Conservation (phyloP, 2,113 vertebrate genomes). For the Alethe castanea region DNA sequence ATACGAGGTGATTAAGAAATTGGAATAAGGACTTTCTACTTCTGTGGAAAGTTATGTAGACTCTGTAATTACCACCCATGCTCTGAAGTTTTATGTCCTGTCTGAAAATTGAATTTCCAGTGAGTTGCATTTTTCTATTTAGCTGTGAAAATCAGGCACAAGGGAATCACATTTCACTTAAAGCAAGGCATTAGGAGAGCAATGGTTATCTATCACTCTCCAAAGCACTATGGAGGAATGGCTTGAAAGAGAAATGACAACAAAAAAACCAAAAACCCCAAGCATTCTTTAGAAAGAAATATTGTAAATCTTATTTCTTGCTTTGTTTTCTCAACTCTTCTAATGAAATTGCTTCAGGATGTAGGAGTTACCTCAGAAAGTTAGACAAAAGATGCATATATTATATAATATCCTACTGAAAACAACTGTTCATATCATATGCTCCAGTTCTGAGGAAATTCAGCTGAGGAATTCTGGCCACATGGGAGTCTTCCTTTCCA, state of each 20-base stretch:
- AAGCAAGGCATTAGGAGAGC: background rate
- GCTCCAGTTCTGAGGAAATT: background rate
- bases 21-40: background rate
- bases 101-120: constrained; percentile 23
- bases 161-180: constrained; percentile 8
- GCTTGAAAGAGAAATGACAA: background rate
- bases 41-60: background rate
- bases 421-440: background rate
- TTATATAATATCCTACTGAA: background rate
- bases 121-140: constrained; percentile 24
- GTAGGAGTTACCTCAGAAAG: background rate
- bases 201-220: background rate
- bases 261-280: too few relatives aligned
- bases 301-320: background rate
- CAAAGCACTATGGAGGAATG: background rate
- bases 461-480: background rate
- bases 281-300: background rate
- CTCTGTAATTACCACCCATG: background rate
- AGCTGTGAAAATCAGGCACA: constrained; percentile 9
- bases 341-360: background rate
- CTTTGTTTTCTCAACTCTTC: background rate
- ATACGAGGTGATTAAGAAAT: background rate
- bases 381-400: background rate
- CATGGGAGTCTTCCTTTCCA: background rate
- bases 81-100: background rate